Percentiles rank a stretch among this genome's conserved stretches.
Conservation (phyloP, 2,797 vertebrate genomes). For the Crocodylus rhombifer region DNA sequence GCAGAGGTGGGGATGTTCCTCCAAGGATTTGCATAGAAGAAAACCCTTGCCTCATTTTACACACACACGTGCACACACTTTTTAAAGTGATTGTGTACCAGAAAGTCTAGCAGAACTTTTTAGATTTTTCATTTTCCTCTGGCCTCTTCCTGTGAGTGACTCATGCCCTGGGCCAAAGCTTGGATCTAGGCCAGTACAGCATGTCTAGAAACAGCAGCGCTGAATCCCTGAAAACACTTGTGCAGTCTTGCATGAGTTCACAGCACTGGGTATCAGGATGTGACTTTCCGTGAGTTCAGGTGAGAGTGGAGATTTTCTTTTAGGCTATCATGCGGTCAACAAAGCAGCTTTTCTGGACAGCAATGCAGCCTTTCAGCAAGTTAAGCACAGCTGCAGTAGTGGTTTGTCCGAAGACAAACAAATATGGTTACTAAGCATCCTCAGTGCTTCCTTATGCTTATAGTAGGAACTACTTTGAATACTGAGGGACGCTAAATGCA, state of each 20-base stretch:
- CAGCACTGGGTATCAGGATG: neutral
- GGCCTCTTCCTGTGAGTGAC: neutral
- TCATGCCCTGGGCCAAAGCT: neutral
- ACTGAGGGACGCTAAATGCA: slow-evolving; percentile 56
- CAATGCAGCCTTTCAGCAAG: slow-evolving; percentile 12
- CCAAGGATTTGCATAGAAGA: neutral
- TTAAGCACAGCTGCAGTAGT: slow-evolving; percentile 43
- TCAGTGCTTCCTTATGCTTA: slow-evolving; percentile 61
- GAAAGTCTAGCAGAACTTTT: neutral
- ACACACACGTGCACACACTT: too few species aligned
- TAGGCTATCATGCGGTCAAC: neutral
- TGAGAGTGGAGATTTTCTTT: accelerated
- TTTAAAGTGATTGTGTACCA: neutral
- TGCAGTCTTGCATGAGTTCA: neutral
- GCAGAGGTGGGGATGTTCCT: neutral
- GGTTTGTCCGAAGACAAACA: slow-evolving; percentile 68
- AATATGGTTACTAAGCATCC: slow-evolving; percentile 56
- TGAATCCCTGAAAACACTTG: neutral
- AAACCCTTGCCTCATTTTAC: neutral
- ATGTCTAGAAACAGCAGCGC: accelerated
- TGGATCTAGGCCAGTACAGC: neutral
- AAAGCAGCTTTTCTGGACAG: neutral
- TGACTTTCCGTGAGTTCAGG: accelerated
- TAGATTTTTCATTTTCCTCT: slow-evolving; percentile 9
- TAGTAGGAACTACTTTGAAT: slow-evolving; percentile 70